phyloP scores from a whole-genome alignment of 2,113 vertebrate genomes.

The Chionomys nivalis region DNA sequence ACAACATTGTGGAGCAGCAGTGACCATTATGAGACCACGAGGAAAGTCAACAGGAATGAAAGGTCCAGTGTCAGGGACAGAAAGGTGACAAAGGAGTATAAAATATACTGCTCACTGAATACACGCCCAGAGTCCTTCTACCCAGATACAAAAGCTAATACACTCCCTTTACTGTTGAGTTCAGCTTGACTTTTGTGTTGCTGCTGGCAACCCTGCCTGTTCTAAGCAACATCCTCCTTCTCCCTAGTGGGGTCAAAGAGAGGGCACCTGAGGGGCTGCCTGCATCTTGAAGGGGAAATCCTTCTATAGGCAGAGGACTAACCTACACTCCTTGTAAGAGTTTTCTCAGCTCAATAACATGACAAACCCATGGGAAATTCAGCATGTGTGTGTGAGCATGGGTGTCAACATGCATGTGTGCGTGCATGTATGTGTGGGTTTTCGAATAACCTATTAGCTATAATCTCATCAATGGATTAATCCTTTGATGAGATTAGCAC shows the following conservation, averaged over 20 bases:
- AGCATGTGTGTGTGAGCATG: not conserved
- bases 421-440: not conserved
- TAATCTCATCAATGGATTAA: not conserved
- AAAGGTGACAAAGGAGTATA: not conserved
- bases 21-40: not conserved
- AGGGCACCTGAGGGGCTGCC: not conserved
- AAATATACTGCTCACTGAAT: not conserved
- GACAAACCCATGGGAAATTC: not conserved
- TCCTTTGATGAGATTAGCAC: not conserved
- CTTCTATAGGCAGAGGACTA: not conserved
- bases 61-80: not conserved
- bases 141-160: not conserved
- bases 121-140: no score
- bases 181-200: not conserved
- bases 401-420: no score
- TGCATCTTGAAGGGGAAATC: not conserved
- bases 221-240: not conserved
- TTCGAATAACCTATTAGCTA: not conserved
- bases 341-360: not conserved
- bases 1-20: not conserved
- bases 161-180: not conserved
- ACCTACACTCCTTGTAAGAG: not conserved
- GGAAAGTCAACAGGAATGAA: not conserved
- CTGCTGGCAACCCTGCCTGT: not conserved
- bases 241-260: not conserved